phyloP scores from a whole-genome alignment of 2,888 invertebrate genomes.

The Acronicta psi region DNA sequence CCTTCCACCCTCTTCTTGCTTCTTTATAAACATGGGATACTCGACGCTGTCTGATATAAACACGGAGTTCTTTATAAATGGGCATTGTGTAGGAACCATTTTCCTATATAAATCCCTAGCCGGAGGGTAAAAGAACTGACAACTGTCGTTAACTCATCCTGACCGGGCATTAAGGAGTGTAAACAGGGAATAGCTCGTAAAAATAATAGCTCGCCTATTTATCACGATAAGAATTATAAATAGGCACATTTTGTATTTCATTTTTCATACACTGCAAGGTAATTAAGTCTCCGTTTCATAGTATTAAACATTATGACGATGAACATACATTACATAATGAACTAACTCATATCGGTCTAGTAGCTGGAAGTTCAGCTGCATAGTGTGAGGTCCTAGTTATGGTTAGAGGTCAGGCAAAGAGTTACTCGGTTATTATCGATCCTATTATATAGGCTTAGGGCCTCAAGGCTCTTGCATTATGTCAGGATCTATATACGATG shows the following conservation, averaged over 20 bases:
- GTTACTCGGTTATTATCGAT: too few relatives aligned
- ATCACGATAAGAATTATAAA: constrained; percentile 61
- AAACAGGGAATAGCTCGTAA: constrained; percentile 81
- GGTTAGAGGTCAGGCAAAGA: background rate
- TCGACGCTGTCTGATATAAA: constrained; percentile 45
- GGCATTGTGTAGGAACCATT: constrained; percentile 66
- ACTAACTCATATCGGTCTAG: background rate
- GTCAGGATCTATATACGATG: too few relatives aligned
- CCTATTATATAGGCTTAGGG: too few relatives aligned
- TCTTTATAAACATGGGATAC: constrained; percentile 24
- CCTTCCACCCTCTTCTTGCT: constrained; percentile 42
- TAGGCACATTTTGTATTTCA: constrained; percentile 43
- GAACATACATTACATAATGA: background rate
- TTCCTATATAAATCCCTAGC: constrained; percentile 73
- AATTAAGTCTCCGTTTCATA: constrained; percentile 1
- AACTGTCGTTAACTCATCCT: constrained; percentile 86
- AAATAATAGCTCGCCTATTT: constrained; percentile 74
- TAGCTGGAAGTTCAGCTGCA: background rate
- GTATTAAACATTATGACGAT: background rate
- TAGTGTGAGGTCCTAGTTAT: background rate
- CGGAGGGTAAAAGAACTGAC: constrained; percentile 80
- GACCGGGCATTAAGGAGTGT: constrained; percentile 78
- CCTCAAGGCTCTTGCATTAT: too few relatives aligned
- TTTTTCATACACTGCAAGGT: constrained; percentile 30
- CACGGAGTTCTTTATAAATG: constrained; percentile 63